These are phyloP conservation scores for Bergia puertoricense DNA, from an alignment of 92 coral and sea anemone species.

Conservation along the genomic window DNA sequence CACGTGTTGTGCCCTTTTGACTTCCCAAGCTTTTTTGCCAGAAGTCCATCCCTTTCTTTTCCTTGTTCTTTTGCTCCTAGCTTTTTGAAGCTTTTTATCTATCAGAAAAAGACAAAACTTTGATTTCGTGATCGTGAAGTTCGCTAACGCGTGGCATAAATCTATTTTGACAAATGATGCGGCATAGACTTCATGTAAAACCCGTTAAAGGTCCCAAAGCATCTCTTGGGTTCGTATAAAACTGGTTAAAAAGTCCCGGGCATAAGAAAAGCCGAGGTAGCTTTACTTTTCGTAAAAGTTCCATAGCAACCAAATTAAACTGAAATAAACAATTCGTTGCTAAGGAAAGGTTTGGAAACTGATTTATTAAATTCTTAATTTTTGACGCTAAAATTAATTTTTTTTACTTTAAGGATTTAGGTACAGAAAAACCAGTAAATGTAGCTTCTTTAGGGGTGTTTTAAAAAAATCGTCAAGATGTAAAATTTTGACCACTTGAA, in stretches of 20 bases:
- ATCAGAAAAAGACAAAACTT: neutral
- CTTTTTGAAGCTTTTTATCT: neutral
- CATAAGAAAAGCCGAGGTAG: neutral
- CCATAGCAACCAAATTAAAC: conserved; percentile 30
- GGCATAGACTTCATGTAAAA: conserved; percentile 25
- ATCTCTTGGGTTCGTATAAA: conserved; percentile 11
- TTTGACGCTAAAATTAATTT: conserved; percentile 12
- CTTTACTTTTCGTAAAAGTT: neutral
- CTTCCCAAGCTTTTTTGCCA: conserved; percentile 24
- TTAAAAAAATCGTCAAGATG: conserved; percentile 12
- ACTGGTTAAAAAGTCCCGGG: conserved; percentile 10
- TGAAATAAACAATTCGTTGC: conserved; percentile 34
- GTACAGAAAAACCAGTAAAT: conserved; percentile 16
- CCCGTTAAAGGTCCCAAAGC: conserved; percentile 18
- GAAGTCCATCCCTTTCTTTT: conserved; percentile 10
- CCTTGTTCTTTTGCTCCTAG: conserved; percentile 1
- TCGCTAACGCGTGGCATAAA: neutral
- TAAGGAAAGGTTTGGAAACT: conserved; percentile 16
- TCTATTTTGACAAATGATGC: neutral
- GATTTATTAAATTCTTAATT: conserved; percentile 17
- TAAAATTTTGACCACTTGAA: conserved; percentile 15
- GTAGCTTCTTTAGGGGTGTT: conserved; percentile 17
- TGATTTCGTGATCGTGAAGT: neutral
- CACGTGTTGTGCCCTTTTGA: conserved; percentile 1
- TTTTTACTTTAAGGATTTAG: conserved; percentile 13